A percentile compares a stretch with the other conserved stretches of the same genome.
Evolutionary conservation across 2,888 invertebrate genomes (phyloP).

Genomic region (Sisyra terminalis): DNA sequence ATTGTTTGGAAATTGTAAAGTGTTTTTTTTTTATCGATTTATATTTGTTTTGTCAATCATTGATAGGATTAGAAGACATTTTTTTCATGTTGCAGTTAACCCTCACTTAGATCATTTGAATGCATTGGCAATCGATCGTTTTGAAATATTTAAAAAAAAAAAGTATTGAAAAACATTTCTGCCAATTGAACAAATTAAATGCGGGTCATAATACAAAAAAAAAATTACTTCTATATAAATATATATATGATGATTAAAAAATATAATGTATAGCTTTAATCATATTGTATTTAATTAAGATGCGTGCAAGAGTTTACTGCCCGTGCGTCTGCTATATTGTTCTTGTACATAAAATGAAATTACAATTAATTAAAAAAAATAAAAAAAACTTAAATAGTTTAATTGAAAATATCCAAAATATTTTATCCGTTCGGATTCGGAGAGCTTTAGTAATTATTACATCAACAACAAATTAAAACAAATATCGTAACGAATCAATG

Average conservation of each 20-base stretch:
- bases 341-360: slow-evolving; percentile 8
- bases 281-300: slow-evolving; percentile 2
- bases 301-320: slow-evolving; percentile 1
- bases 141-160: too few species aligned
- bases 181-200: slow-evolving; percentile 23
- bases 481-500: too few species aligned
- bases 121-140: too few species aligned
- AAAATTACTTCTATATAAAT: neutral
- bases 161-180: slow-evolving; percentile 14
- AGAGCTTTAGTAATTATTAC: neutral
- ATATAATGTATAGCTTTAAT: slow-evolving; percentile 9
- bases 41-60: too few species aligned
- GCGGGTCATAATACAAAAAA: slow-evolving; percentile 17
- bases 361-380: neutral
- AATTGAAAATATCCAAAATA: neutral
- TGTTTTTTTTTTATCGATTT: too few species aligned
- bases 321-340: slow-evolving; percentile 6
- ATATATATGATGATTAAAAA: neutral
- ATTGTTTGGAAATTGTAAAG: too few species aligned
- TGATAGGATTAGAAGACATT: too few species aligned
- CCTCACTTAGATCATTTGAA: too few species aligned
- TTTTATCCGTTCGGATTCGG: neutral
- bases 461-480: too few species aligned
- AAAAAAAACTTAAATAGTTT: too few species aligned
- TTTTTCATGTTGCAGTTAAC: too few species aligned